Conservation (phyloP, 2,888 invertebrate species). For the Tachina lurida region DNA sequence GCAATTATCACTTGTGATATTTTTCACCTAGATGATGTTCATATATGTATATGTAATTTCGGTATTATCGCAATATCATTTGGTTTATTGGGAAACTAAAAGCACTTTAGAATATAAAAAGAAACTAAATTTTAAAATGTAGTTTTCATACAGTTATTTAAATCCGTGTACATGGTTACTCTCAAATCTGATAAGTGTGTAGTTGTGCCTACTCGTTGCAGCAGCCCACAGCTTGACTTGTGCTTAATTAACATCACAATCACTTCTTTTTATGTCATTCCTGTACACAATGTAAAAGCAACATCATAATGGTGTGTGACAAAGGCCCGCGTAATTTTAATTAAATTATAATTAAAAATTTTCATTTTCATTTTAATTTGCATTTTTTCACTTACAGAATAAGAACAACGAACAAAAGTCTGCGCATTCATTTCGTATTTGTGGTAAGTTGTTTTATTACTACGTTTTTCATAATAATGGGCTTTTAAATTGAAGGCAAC, state of each 20-base stretch:
- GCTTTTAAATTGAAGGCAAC: neutral
- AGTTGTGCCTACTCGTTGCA: neutral
- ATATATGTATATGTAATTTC: too few relatives aligned
- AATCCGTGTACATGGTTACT: neutral
- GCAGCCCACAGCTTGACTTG: constrained; percentile 41
- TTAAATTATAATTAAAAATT: constrained; percentile 69
- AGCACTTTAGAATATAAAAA: too few relatives aligned
- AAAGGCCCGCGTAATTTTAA: constrained; percentile 65
- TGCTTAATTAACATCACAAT: constrained; percentile 65
- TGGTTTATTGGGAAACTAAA: too few relatives aligned
- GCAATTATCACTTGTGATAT: too few relatives aligned
- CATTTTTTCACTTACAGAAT: constrained; percentile 1
- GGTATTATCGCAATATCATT: too few relatives aligned
- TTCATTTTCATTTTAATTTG: constrained; percentile 17
- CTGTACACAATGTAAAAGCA: neutral
- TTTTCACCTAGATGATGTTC: too few relatives aligned
- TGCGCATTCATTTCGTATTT: constrained; percentile 50
- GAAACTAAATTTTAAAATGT: too few relatives aligned
- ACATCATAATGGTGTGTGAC: constrained; percentile 17
- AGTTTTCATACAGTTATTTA: constrained; percentile 7
- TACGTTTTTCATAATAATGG: constrained; percentile 3
- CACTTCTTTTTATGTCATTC: constrained; percentile 7
- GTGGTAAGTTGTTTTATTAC: constrained; percentile 37
- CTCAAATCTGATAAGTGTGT: neutral
- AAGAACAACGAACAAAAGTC: constrained; percentile 21